A percentile compares a stretch with the other conserved stretches of the same genome.
These are phyloP conservation scores for Zoroaster sp. DNA, from an alignment of 53 echinoderm and acorn worm species.

Conservation along the genomic window DNA sequence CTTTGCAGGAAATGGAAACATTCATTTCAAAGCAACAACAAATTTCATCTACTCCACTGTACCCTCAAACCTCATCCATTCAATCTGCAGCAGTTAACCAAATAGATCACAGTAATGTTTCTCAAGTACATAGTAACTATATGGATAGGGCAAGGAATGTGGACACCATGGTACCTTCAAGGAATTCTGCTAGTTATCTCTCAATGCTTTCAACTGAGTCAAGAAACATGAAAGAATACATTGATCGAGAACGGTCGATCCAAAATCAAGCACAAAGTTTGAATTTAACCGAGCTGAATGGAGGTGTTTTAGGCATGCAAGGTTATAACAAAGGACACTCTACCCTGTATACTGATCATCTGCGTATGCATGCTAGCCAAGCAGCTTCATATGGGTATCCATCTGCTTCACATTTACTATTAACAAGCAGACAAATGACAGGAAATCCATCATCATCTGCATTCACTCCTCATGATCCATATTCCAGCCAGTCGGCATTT, in stretches of 20 bases:
- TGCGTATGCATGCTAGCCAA: slow-evolving; percentile 29
- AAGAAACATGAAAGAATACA: slow-evolving; percentile 16
- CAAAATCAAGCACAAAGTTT: neutral
- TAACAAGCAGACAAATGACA: neutral
- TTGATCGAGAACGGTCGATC: neutral
- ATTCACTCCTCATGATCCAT: slow-evolving; percentile 33
- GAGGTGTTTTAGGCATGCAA: neutral
- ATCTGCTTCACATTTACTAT: slow-evolving; percentile 7
- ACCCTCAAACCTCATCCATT: neutral
- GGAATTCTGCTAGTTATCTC: neutral
- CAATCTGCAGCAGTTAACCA: neutral
- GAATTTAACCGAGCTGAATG: neutral
- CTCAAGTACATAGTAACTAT: neutral
- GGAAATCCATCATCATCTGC: neutral
- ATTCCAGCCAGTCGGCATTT: slow-evolving; percentile 30
- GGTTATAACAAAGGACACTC: neutral
- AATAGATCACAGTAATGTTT: neutral
- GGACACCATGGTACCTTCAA: neutral
- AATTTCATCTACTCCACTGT: neutral
- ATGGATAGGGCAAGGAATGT: neutral
- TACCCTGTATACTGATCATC: slow-evolving; percentile 16
- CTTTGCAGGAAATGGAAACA: neutral
- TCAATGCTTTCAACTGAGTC: slow-evolving; percentile 35
- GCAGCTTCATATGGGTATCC: slow-evolving; percentile 17
- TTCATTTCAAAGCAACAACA: neutral